phyloP scores from a whole-genome alignment of 2,113 vertebrate genomes.

The Neolamprologus cancellatus region DNA sequence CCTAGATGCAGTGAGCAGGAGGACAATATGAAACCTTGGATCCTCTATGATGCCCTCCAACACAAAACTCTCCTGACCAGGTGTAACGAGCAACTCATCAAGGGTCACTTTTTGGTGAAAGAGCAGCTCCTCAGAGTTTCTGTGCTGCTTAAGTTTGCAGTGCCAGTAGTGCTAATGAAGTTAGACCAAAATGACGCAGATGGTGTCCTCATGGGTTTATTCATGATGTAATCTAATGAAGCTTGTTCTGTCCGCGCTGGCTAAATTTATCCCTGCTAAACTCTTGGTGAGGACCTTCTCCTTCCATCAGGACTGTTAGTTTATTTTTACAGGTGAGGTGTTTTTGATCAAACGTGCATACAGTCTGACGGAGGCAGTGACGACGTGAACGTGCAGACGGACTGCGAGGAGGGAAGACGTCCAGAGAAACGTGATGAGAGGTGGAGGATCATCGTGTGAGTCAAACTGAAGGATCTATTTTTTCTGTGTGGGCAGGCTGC shows the following conservation, averaged over 20 bases:
- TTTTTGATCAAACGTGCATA: background rate
- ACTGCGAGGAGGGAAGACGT: background rate
- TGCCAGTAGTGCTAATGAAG: background rate
- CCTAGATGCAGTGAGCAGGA: background rate
- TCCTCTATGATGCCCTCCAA: background rate
- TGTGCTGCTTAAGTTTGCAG: background rate
- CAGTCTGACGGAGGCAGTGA: background rate
- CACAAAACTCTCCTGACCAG: background rate
- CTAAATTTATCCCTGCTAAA: background rate
- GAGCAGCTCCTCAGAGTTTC: background rate
- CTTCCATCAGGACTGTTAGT: background rate
- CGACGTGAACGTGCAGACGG: background rate
- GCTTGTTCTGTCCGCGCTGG: background rate
- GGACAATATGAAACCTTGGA: background rate
- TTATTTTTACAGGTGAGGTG: constrained; percentile 14
- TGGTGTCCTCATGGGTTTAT: background rate
- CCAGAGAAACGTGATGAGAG: constrained; percentile 22
- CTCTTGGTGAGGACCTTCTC: background rate
- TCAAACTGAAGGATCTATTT: constrained; percentile 43
- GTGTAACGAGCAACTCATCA: background rate
- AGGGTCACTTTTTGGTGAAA: background rate
- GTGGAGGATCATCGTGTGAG: constrained; percentile 19
- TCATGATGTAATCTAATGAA: background rate
- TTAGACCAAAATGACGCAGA: background rate
- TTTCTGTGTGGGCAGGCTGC: constrained; percentile 26